Conservation (phyloP, 2,113 vertebrate species). For the Siniperca knerii region DNA sequence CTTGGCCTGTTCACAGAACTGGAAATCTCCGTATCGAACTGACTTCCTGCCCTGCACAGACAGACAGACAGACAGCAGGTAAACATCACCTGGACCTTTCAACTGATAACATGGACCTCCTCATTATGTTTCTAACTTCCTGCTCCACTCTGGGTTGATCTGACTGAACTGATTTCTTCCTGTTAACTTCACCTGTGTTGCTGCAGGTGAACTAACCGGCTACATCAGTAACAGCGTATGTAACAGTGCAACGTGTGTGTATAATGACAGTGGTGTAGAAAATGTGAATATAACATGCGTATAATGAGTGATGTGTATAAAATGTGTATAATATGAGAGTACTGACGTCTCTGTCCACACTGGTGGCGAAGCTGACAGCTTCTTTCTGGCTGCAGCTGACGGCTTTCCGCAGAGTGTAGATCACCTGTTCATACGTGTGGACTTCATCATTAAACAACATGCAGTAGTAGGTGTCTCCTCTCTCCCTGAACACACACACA, state of each 20-base stretch:
- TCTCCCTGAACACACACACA: slow-evolving; percentile 83
- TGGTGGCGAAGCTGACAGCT: slow-evolving; percentile 96
- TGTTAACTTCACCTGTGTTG: too few species aligned
- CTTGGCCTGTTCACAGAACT: slow-evolving; percentile 97
- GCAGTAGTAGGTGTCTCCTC: slow-evolving; percentile 93
- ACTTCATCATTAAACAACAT: slow-evolving; percentile 99
- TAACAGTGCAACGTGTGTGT: too few species aligned
- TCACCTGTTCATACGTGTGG: slow-evolving; percentile 98
- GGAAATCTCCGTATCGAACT: slow-evolving; percentile 94
- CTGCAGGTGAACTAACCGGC: too few species aligned
- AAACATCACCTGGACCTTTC: too few species aligned
- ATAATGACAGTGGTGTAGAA: too few species aligned
- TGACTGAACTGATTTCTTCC: too few species aligned
- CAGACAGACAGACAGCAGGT: not conserved
- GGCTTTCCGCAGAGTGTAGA: slow-evolving; percentile 98
- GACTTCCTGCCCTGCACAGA: slow-evolving; percentile 92
- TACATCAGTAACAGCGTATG: too few species aligned
- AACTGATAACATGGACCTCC: not conserved
- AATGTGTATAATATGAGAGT: not conserved
- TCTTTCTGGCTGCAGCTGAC: slow-evolving; percentile 98
- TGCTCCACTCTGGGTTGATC: too few species aligned
- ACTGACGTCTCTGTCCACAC: slow-evolving; percentile 97
- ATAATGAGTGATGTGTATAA: too few species aligned
- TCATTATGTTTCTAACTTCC: too few species aligned
- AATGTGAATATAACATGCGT: too few species aligned